Evolutionary conservation across 2,888 invertebrate genomes (phyloP).

Genomic region (Rutpela maculata): DNA sequence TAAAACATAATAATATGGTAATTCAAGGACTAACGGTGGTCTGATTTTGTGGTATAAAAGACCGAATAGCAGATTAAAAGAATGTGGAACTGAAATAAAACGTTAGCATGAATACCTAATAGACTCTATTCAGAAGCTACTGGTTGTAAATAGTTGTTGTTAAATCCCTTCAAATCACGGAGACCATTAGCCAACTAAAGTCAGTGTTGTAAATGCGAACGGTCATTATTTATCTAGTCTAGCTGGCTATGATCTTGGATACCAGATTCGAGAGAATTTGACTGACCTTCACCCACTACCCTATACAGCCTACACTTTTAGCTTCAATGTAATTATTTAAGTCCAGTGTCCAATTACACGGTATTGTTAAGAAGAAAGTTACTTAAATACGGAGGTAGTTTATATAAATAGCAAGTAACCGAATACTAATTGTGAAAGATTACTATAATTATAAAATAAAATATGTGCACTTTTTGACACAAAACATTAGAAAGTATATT

Average conservation of each 20-base stretch:
- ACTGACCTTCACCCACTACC: constrained; percentile 36
- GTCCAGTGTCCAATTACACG: constrained; percentile 16
- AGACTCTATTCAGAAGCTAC: constrained; percentile 31
- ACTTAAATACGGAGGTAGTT: neutral
- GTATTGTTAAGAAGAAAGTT: neutral
- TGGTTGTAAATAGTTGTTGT: constrained; percentile 31
- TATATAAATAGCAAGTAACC: neutral
- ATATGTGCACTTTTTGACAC: too few relatives aligned
- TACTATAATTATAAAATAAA: neutral
- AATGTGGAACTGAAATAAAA: neutral
- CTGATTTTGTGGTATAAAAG: neutral
- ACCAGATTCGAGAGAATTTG: constrained; percentile 38
- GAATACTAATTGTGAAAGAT: neutral
- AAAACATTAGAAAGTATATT: neutral
- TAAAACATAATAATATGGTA: too few relatives aligned
- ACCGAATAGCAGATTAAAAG: neutral
- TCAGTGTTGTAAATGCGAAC: constrained; percentile 55
- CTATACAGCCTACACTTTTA: constrained; percentile 27
- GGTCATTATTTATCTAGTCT: constrained; percentile 63
- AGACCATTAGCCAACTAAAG: constrained; percentile 64
- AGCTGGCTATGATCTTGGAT: constrained; percentile 34
- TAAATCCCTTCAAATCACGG: constrained; percentile 60
- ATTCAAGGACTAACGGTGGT: neutral
- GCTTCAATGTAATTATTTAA: constrained; percentile 27
- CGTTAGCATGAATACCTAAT: constrained; percentile 23